Conservation (phyloP, 64 coral and sea anemone genomes). For the Acropora yongei region DNA sequence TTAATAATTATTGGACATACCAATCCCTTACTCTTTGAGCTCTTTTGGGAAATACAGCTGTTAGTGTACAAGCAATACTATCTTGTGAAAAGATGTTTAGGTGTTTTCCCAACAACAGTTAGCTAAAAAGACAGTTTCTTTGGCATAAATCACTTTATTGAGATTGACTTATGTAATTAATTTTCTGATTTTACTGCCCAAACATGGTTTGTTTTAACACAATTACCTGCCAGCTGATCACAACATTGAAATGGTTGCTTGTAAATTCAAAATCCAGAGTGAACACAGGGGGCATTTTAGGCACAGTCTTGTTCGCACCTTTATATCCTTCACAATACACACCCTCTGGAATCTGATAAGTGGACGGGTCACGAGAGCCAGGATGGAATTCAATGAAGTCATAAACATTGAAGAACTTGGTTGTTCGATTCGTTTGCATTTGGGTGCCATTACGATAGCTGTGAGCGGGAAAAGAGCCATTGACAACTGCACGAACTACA, state of each 20-base stretch:
- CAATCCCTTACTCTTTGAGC: too few relatives aligned
- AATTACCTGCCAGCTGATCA: conserved; percentile 33
- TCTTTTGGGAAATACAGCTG: too few relatives aligned
- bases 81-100: too few relatives aligned
- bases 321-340: conserved; percentile 69
- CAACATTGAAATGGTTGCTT: not conserved
- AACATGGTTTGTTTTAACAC: too few relatives aligned
- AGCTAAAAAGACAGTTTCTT: too few relatives aligned
- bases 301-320: conserved; percentile 40
- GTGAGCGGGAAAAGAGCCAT: conserved; percentile 38
- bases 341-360: conserved; percentile 76
- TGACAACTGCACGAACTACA: conserved; percentile 71
- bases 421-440: not conserved
- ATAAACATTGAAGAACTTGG: conserved; percentile 74
- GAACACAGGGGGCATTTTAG: conserved; percentile 62
- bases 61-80: too few relatives aligned
- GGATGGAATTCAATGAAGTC: conserved; percentile 84
- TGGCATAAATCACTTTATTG: too few relatives aligned
- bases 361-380: conserved; percentile 25
- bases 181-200: too few relatives aligned
- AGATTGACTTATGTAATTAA: too few relatives aligned
- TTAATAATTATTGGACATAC: too few relatives aligned
- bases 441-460: not conserved
- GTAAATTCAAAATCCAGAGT: conserved; percentile 50
- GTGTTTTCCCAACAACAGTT: too few relatives aligned